Percentiles rank a stretch among this genome's conserved stretches.
phyloP scores from a whole-genome alignment of 2,888 invertebrate species.

The Erebia palarica region DNA sequence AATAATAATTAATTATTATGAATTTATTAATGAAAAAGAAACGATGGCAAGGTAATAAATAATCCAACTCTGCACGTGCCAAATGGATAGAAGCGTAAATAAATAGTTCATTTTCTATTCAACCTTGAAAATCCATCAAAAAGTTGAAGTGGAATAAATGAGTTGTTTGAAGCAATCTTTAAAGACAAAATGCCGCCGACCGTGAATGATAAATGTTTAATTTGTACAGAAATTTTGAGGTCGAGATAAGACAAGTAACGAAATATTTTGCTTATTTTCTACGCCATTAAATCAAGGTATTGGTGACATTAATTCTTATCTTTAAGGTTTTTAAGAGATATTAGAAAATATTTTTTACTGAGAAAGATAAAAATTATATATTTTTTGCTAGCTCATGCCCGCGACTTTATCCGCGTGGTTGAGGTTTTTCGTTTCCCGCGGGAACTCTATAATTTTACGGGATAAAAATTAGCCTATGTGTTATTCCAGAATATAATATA shows the following conservation, averaged over 20 bases:
- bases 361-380: background rate
- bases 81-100: too few species aligned
- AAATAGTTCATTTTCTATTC: background rate
- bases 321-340: slow-evolving; percentile 3
- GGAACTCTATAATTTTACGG: too few species aligned
- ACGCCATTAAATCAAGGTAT: slow-evolving; percentile 18
- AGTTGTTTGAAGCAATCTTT: slow-evolving; percentile 33
- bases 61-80: too few species aligned
- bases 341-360: slow-evolving; percentile 1
- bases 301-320: slow-evolving; percentile 13
- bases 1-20: too few species aligned
- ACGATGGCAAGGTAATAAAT: too few species aligned
- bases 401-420: too few species aligned
- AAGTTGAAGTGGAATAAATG: slow-evolving; percentile 19
- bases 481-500: too few species aligned
- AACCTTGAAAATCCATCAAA: slow-evolving; percentile 8
- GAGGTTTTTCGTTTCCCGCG: too few species aligned
- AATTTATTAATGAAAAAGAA: too few species aligned
- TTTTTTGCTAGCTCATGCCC: too few species aligned
- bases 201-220: slow-evolving; percentile 38
- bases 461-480: too few species aligned
- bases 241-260: slow-evolving; percentile 22
- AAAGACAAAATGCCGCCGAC: slow-evolving; percentile 31
- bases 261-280: slow-evolving; percentile 27
- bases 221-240: slow-evolving; percentile 31